Percentiles rank a stretch among this genome's conserved stretches.
Conservation (phyloP, 92 coral and sea anemone genomes). For the Zoanthus solanderi region DNA sequence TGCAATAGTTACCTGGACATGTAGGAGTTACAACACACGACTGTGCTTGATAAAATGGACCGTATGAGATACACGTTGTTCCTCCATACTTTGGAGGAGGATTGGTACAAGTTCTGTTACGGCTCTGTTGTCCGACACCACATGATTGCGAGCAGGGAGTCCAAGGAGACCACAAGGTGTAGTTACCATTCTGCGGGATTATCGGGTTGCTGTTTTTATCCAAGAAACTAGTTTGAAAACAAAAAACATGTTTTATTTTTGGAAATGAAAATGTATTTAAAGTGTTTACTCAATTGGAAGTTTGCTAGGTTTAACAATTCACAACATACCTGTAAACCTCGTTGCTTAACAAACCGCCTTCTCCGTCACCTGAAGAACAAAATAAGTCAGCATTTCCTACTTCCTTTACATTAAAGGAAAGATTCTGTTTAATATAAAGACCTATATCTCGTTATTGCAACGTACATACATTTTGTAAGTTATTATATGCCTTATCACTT, state of each 20-base stretch:
- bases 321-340: conserved; percentile 37
- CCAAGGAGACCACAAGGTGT: conserved; percentile 47
- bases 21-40: conserved; percentile 30
- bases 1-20: conserved; percentile 9
- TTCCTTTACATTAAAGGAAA: too few species aligned
- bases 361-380: conserved; percentile 30
- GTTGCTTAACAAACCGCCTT: conserved; percentile 37
- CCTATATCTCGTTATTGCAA: too few species aligned
- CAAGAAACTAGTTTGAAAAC: conserved; percentile 10
- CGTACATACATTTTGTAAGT: too few species aligned
- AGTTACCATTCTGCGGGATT: conserved; percentile 37
- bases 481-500: too few species aligned
- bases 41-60: conserved; percentile 38
- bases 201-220: conserved; percentile 15
- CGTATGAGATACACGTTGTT: conserved; percentile 24
- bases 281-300: neutral
- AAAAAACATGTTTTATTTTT: neutral
- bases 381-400: too few species aligned
- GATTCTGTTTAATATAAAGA: too few species aligned
- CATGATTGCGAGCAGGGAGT: conserved; percentile 34
- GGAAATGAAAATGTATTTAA: neutral
- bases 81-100: conserved; percentile 44
- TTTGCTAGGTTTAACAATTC: neutral
- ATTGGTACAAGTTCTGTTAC: conserved; percentile 40
- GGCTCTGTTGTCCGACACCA: conserved; percentile 39